Conservation (phyloP, 1,140 invertebrate species). For the Cataglyphis hispanica region DNA sequence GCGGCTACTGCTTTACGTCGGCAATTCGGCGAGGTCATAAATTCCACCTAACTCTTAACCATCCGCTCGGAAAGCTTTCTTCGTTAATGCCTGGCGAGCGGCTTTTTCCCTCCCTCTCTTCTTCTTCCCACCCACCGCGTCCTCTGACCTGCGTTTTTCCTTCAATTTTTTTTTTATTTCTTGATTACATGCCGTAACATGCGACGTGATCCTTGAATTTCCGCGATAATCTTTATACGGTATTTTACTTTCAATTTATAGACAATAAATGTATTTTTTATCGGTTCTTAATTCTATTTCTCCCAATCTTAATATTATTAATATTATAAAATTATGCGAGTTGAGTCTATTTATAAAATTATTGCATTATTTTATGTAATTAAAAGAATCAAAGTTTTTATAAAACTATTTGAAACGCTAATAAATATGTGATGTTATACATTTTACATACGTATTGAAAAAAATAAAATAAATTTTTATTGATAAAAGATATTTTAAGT, state of each 20-base stretch:
- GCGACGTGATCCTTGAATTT: constrained; percentile 47
- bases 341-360: too few species aligned
- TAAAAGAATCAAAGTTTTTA: background rate
- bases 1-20: constrained; percentile 71
- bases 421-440: background rate
- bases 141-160: background rate
- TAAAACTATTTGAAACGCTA: background rate
- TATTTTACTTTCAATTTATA: background rate
- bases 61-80: constrained; percentile 73
- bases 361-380: background rate
- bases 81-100: constrained; percentile 69
- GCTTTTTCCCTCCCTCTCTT: constrained; percentile 16
- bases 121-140: background rate
- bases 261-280: background rate
- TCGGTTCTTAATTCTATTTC: background rate
- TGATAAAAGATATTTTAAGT: too few species aligned
- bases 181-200: background rate
- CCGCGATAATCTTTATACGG: constrained; percentile 30
- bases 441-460: background rate
- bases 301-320: constrained; percentile 9
- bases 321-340: too few species aligned
- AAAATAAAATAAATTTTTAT: background rate
- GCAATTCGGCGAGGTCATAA: constrained; percentile 70
- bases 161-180: background rate
- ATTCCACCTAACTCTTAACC: constrained; percentile 71